These are phyloP conservation scores for Protodeltote pygarga DNA, from an alignment of 2,888 invertebrate species.

Conservation along the genomic window DNA sequence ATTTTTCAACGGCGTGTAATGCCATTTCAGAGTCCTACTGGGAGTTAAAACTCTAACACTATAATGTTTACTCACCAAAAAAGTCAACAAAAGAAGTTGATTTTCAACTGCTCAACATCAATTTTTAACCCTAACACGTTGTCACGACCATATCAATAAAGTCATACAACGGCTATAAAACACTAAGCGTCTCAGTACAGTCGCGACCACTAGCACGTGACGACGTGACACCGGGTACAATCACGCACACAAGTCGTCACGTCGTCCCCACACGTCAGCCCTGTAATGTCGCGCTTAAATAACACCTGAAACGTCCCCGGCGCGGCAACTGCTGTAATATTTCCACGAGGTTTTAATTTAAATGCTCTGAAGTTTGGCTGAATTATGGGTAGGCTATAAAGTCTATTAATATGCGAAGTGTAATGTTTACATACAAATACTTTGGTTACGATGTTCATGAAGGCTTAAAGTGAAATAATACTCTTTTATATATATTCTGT, in stretches of 20 bases:
- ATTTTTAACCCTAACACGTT: background rate
- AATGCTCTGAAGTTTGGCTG: slow-evolving; percentile 50
- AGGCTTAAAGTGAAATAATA: too few species aligned
- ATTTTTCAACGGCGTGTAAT: too few species aligned
- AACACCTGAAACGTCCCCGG: slow-evolving; percentile 73
- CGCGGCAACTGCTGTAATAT: slow-evolving; percentile 70
- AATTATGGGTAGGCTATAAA: too few species aligned
- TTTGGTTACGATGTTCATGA: too few species aligned
- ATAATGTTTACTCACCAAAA: too few species aligned
- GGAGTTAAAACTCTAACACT: too few species aligned
- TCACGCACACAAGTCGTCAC: slow-evolving; percentile 55
- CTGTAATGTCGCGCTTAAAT: slow-evolving; percentile 59
- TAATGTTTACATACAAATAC: too few species aligned
- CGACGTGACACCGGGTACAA: slow-evolving; percentile 26
- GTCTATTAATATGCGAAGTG: too few species aligned
- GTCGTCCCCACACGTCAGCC: slow-evolving; percentile 58
- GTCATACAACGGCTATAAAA: slow-evolving; percentile 11
- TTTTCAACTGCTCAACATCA: too few species aligned
- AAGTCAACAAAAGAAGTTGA: too few species aligned
- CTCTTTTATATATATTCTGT: too few species aligned
- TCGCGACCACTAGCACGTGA: slow-evolving; percentile 16
- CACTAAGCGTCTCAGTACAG: slow-evolving; percentile 20
- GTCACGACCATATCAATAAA: slow-evolving; percentile 7
- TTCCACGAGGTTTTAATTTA: slow-evolving; percentile 72
- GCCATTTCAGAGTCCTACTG: too few species aligned